Evolutionary conservation across 2,797 vertebrate genomes (phyloP).

Genomic region (Amphiprion clarkii): DNA sequence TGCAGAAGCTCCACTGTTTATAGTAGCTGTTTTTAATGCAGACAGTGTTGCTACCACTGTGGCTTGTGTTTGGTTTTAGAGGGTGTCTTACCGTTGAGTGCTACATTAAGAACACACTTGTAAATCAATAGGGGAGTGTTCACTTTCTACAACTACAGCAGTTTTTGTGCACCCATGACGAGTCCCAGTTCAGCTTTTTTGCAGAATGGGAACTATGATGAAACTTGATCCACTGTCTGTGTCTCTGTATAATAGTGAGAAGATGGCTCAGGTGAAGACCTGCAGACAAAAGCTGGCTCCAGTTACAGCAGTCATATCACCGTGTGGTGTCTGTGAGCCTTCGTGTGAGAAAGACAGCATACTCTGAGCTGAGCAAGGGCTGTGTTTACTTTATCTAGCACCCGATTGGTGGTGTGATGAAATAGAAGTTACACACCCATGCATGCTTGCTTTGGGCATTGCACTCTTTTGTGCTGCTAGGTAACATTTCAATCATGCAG

Average conservation of each 20-base stretch:
- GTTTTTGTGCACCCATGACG: slow-evolving; percentile 10
- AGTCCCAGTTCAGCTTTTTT: slow-evolving; percentile 12
- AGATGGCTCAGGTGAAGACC: slow-evolving; percentile 24
- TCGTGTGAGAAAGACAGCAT: slow-evolving; percentile 15
- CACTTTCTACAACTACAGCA: slow-evolving; percentile 17
- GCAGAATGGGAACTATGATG: slow-evolving; percentile 41
- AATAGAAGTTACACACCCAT: slow-evolving; percentile 51
- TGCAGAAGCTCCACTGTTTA: slow-evolving; percentile 30
- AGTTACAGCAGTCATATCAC: slow-evolving; percentile 50
- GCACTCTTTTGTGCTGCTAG: slow-evolving; percentile 46
- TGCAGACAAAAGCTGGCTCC: slow-evolving; percentile 57
- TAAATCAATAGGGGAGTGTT: slow-evolving; percentile 33
- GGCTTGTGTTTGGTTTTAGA: slow-evolving; percentile 35
- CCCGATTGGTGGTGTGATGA: slow-evolving; percentile 41
- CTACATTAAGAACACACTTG: slow-evolving; percentile 29
- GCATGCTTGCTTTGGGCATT: slow-evolving; percentile 37
- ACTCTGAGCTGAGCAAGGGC: slow-evolving; percentile 30
- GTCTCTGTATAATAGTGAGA: slow-evolving; percentile 31
- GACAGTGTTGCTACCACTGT: slow-evolving; percentile 16
- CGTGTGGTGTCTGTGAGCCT: slow-evolving; percentile 26
- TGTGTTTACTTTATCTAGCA: slow-evolving; percentile 43
- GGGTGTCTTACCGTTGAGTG: slow-evolving; percentile 30
- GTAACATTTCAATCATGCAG: slow-evolving; percentile 48
- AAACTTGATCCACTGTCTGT: slow-evolving; percentile 59
- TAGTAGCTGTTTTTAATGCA: slow-evolving; percentile 17